Evolutionary conservation across 1,140 invertebrate species (phyloP), one percentile per base, ranked within the genome.

Genomic region (Ips typographus): DNA sequence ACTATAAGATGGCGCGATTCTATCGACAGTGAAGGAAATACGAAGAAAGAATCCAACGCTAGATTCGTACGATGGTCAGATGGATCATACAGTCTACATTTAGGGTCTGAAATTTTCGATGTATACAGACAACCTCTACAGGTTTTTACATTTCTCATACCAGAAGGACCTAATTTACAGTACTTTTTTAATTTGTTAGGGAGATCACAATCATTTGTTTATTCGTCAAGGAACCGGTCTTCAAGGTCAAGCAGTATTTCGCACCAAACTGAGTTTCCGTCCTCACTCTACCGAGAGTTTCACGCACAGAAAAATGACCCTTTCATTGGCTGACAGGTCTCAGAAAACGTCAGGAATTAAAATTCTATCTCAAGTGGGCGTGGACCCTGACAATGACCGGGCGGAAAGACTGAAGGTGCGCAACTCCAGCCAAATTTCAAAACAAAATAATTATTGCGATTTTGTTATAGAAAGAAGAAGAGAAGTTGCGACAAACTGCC

Each of bases 261-360:
- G 93, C 53, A 98, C 95, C 1, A 99, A 99, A 81, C 83, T 99
- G 0, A 95, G 94, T 1, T 99, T 99, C 89, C 86, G 97, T 65
- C 96, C 96, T 1, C 95, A 98, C 80, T 99, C 96, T 0, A 99
- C 97, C 0, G 97, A 99, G 77, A 98, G 95, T 1, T 97, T 98
- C 81, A 99, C 97, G 1, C 97, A 99, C 83, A 88, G 96, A 69
- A 99, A 99, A 85, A 98, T 99, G 91, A 99, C 97, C 0, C 86
- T 98, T 81, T 98, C 95, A 0, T 83, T 99, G 55, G 98, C 97
- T 2, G 98, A 99, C 80, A 86, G 97, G 6, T 97, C 94, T n/a
- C 93, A 93, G 63, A 99, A 99, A 81, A 93, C 94, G 6, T 91
- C 93, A 22, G 96, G 97, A 66, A 98, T 99, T 75, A 97, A 98